phyloP scores from a whole-genome alignment of 2,797 vertebrate species.

The Dendrocincla fuliginosa region DNA sequence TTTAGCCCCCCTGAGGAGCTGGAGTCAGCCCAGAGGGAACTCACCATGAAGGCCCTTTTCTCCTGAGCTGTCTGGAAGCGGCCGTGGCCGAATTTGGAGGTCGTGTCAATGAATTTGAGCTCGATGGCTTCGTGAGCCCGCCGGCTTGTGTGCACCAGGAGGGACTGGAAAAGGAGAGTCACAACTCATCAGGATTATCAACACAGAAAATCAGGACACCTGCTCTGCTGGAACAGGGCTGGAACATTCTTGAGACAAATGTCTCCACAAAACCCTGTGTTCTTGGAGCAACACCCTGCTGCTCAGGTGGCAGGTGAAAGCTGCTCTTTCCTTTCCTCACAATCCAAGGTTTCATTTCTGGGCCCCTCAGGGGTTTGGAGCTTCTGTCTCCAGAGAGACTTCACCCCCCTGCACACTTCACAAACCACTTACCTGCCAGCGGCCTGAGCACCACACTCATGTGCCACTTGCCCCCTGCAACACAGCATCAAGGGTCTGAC shows the following conservation, averaged over 20 bases:
- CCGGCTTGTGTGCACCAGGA: constrained; percentile 85
- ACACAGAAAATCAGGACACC: not conserved
- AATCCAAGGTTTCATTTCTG: not conserved
- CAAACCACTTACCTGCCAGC: rapidly evolving
- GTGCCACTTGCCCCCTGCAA: not conserved
- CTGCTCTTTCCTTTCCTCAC: not conserved
- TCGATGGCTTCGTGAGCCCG: constrained; percentile 83
- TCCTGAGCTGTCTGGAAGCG: constrained; percentile 92
- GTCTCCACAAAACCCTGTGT: not conserved
- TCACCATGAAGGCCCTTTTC: constrained; percentile 92
- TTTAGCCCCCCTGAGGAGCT: not conserved
- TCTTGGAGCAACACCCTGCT: not conserved
- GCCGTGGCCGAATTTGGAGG: constrained; percentile 92
- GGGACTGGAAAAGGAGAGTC: constrained; percentile 77
- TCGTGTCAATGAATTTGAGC: constrained; percentile 95
- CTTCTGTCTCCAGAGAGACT: not conserved
- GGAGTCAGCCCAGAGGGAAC: not conserved
- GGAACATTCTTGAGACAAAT: not conserved
- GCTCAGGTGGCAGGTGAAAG: not conserved
- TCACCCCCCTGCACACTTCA: not conserved
- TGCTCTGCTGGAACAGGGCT: not conserved
- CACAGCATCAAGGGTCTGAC: rapidly evolving
- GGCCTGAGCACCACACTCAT: not conserved
- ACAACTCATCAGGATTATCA: not conserved
- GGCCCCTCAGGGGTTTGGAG: not conserved